Conservation (phyloP, 2,888 invertebrate species). For the Lepeophtheirus nordmannii region DNA sequence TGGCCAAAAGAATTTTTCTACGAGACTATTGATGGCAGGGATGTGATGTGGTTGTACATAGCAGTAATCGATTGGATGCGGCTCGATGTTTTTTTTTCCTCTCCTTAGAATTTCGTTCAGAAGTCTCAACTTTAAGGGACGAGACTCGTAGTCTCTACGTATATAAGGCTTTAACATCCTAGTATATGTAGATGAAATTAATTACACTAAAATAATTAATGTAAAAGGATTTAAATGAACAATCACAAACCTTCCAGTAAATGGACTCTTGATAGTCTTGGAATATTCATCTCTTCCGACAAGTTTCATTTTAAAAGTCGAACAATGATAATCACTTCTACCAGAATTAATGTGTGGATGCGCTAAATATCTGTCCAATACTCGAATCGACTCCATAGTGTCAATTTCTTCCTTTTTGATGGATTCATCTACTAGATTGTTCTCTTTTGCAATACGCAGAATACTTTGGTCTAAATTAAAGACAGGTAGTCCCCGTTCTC, state of each 20-base stretch:
- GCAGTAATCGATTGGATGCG: conserved; percentile 59
- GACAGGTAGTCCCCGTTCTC: conserved; percentile 41
- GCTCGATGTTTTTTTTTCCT: conserved; percentile 37
- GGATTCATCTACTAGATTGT: conserved; percentile 3
- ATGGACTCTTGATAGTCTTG: conserved; percentile 35
- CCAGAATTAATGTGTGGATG: conserved; percentile 23
- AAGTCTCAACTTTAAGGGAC: conserved; percentile 54
- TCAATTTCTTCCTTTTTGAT: not conserved
- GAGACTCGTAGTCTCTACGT: conserved; percentile 48
- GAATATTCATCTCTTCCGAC: conserved; percentile 34
- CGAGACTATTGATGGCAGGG: conserved; percentile 65
- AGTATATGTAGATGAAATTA: conserved; percentile 18
- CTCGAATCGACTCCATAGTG: conserved; percentile 25
- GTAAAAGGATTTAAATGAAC: too few relatives aligned
- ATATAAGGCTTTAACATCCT: conserved; percentile 68
- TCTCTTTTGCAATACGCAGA: conserved; percentile 17
- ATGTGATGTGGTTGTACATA: conserved; percentile 76
- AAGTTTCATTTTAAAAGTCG: conserved; percentile 32
- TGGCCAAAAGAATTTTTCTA: conserved; percentile 75
- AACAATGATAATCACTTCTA: conserved; percentile 28
- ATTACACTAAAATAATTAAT: too few relatives aligned
- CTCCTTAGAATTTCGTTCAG: conserved; percentile 47
- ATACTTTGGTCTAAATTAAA: conserved; percentile 42
- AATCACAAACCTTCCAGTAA: conserved; percentile 35
- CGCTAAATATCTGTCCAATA: conserved; percentile 32